phyloP scores from a whole-genome alignment of 2,888 invertebrate species.

The Clunio marinus region DNA sequence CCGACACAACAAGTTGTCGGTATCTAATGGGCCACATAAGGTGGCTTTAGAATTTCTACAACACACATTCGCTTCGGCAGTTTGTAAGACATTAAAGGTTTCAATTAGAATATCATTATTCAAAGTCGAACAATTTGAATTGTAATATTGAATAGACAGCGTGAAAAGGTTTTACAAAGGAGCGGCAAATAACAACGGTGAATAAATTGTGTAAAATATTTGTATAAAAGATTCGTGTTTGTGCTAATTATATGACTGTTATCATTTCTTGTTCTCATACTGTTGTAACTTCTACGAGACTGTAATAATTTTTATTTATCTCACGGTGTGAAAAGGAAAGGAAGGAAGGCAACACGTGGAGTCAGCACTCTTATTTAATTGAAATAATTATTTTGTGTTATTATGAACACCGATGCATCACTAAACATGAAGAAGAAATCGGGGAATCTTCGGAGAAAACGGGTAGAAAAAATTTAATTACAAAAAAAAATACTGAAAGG shows the following conservation, averaged over 20 bases:
- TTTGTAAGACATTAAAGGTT: not conserved
- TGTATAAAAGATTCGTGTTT: constrained; percentile 11
- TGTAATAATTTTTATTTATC: no score
- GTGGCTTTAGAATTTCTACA: not conserved
- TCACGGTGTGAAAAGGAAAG: no score
- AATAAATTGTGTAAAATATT: constrained; percentile 10
- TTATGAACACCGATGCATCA: constrained; percentile 23
- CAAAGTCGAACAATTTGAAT: not conserved
- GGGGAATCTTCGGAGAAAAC: constrained; percentile 51
- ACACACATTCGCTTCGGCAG: no score
- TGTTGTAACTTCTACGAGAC: not conserved
- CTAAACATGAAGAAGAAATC: constrained; percentile 51
- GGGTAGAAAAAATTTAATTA: constrained; percentile 37
- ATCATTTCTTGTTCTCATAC: not conserved
- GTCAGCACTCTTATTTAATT: no score
- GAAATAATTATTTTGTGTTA: constrained; percentile 19
- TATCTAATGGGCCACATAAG: constrained; percentile 28
- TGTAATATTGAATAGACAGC: not conserved
- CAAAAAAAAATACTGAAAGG: not conserved
- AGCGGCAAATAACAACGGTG: not conserved
- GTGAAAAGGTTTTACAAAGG: not conserved
- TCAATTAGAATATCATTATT: not conserved
- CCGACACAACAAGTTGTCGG: not conserved
- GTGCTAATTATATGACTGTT: constrained; percentile 1
- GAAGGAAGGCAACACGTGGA: no score